Conservation (phyloP, 2,797 vertebrate species). For the Discoglossus pictus region DNA sequence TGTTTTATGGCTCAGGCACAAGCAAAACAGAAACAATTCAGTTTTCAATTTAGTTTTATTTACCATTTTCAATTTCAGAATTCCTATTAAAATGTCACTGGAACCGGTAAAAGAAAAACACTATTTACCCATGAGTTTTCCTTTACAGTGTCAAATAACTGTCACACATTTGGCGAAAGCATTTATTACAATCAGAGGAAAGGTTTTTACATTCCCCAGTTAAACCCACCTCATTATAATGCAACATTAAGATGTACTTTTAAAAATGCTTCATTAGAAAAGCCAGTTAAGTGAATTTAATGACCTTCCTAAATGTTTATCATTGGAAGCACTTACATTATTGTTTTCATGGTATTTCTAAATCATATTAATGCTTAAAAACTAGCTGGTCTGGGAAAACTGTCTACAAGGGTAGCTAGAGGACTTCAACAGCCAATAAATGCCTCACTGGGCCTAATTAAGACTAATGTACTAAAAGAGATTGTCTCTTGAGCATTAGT, state of each 20-base stretch:
- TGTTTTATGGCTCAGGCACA: slow-evolving; percentile 36
- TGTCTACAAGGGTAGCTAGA: slow-evolving; percentile 50
- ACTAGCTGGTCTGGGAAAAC: slow-evolving; percentile 10
- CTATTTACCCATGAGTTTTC: slow-evolving; percentile 17
- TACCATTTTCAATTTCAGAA: slow-evolving; percentile 40
- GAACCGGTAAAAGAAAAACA: slow-evolving; percentile 2
- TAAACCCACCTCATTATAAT: neutral
- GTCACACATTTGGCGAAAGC: neutral
- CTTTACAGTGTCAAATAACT: neutral
- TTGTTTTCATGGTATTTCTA: slow-evolving; percentile 25
- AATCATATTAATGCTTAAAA: slow-evolving; percentile 34
- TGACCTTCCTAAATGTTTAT: slow-evolving; percentile 1
- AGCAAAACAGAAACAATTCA: slow-evolving; percentile 26
- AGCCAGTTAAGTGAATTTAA: slow-evolving; percentile 24
- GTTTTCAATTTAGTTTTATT: slow-evolving; percentile 41
- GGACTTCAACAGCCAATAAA: slow-evolving; percentile 57
- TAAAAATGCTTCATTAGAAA: slow-evolving; percentile 12
- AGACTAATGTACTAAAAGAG: slow-evolving; percentile 56
- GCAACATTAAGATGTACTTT: neutral
- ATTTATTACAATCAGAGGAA: slow-evolving; percentile 17
- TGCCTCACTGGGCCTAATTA: slow-evolving; percentile 62
- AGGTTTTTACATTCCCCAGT: neutral
- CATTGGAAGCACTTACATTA: slow-evolving; percentile 31
- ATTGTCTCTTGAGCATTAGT: slow-evolving; percentile 33
- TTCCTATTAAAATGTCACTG: slow-evolving; percentile 39